phyloP scores from a whole-genome alignment of 2,888 invertebrate genomes.

The Amphipyra tragopoginis region DNA sequence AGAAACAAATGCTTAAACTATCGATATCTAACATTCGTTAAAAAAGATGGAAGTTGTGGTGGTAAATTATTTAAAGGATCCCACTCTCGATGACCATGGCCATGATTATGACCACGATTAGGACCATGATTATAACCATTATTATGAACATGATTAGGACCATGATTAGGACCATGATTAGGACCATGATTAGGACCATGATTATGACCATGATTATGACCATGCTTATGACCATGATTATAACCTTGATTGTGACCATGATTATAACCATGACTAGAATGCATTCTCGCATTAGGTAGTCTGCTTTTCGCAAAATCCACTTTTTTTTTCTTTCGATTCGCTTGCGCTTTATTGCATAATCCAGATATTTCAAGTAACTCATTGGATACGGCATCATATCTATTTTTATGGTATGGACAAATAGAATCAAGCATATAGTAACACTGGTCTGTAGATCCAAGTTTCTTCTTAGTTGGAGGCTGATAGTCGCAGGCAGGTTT shows the following conservation, averaged over 20 bases:
- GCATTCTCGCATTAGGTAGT: not conserved
- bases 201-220: too few relatives aligned
- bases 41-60: slow-evolving; percentile 77
- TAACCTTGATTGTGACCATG: too few relatives aligned
- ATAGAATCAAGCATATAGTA: slow-evolving; percentile 58
- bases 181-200: too few relatives aligned
- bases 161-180: too few relatives aligned
- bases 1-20: slow-evolving; percentile 15
- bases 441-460: slow-evolving; percentile 50
- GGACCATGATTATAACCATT: too few relatives aligned
- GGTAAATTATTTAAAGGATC: slow-evolving; percentile 73
- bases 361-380: slow-evolving; percentile 64
- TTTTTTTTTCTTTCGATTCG: not conserved
- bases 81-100: slow-evolving; percentile 4
- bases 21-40: slow-evolving; percentile 59
- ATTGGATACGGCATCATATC: slow-evolving; percentile 59
- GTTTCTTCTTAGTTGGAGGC: slow-evolving; percentile 26
- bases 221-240: too few relatives aligned
- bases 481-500: slow-evolving; percentile 12
- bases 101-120: too few relatives aligned
- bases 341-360: slow-evolving; percentile 43
- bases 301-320: not conserved
- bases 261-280: too few relatives aligned
- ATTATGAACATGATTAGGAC: too few relatives aligned
- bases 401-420: slow-evolving; percentile 59